These are phyloP conservation scores for Callospermophilus lateralis DNA, from an alignment of 2,113 vertebrate genomes.

Conservation along the genomic window DNA sequence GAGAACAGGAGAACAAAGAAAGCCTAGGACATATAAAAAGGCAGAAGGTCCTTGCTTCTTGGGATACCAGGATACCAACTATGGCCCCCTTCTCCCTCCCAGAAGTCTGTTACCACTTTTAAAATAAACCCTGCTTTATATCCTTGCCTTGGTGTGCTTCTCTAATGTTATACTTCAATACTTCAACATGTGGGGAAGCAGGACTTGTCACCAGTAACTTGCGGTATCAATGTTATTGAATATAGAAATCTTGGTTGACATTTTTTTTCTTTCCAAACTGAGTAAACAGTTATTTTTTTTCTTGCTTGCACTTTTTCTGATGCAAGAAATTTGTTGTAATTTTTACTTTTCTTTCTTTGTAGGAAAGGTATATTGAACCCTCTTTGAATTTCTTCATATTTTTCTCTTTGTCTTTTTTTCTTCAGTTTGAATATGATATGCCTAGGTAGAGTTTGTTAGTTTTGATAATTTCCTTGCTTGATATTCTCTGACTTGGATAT, in stretches of 20 bases:
- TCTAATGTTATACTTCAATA: no score
- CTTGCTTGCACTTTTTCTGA: not conserved
- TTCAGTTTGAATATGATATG: not conserved
- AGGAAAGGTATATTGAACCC: not conserved
- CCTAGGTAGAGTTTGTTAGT: not conserved
- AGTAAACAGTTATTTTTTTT: not conserved
- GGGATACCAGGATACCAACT: no score
- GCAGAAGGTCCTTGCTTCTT: no score
- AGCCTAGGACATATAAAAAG: no score
- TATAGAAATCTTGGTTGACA: not conserved
- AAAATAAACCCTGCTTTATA: no score
- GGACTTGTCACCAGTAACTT: no score
- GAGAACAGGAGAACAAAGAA: no score
- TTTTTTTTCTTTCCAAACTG: not conserved
- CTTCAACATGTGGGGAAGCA: no score
- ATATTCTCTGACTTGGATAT: not conserved
- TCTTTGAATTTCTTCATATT: not conserved
- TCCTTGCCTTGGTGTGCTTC: no score
- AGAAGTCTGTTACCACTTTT: no score
- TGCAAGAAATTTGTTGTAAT: not conserved
- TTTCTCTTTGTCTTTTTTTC: not conserved
- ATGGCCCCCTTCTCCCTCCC: no score
- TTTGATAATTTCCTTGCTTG: not conserved
- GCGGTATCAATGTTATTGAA: not conserved
- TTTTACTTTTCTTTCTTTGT: slow-evolving; percentile 6